Base-by-base conservation (phyloP, 2,888 invertebrate genomes). In the Bombylius major region DNA sequence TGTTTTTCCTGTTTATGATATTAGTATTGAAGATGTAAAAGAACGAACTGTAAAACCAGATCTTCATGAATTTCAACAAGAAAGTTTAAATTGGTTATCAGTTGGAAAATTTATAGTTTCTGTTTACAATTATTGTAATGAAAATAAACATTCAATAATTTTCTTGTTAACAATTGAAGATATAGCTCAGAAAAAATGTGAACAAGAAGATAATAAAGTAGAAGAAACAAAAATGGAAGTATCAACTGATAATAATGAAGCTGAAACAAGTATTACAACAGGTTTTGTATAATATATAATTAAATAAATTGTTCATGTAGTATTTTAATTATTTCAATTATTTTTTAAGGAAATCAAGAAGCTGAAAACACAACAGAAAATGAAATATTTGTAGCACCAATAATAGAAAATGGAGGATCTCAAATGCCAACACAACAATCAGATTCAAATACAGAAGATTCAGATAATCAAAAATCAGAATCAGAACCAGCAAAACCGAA, bases 101-200 rank as follows among this genome's bases (percentile, higher is more conserved):
- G 72, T 88, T 39, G 87, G 86, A 8, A 78, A 79, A 59, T 82
- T 82, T 55, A 70, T 87, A 52, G 74, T 81, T 4, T 77, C 80
- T 58, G 79, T 85, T 73, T 84, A 86, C 68, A 75, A 79, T 50
- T 79, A 83, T 65, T 79, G 86, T 62, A 72, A 77, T 9, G 81
- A 84, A 67, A 55, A 70, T 65, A 58, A 62, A 34, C 60, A 61
- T 32, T 54, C 59, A 5, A 58, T 62, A n/a, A 56, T 65, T 6
- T 65, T 59, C 78, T 82, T 65, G 75, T 75, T 68, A 76, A 78
- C 65, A 71, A 72, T 69, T 53, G 65, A 62, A 49, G 63, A 64
- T 56, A 62, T 63, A 12, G 44, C 61, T 65, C 36, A 56, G 61
- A 56, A 75, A 73, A 57, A 60, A 56, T 55, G 8, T n/a, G 23